Evolutionary conservation across 2,797 vertebrate genomes (phyloP).

Genomic region (Esox lucius): DNA sequence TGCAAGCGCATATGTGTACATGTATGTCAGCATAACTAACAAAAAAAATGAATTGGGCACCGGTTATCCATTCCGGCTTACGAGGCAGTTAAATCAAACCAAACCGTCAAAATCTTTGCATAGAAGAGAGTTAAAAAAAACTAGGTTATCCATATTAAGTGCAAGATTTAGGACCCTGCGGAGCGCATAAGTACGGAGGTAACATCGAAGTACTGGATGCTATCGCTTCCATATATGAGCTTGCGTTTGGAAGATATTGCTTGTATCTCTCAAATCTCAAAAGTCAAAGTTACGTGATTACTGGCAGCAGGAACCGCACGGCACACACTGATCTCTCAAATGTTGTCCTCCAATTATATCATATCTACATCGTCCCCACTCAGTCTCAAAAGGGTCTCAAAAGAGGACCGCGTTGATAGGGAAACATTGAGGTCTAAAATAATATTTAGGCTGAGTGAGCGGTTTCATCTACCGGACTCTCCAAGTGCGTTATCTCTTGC

Average conservation of each 20-base stretch:
- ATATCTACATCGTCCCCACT: conserved; percentile 21
- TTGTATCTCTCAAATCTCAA: conserved; percentile 60
- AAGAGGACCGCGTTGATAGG: conserved; percentile 25
- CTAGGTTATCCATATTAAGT: background rate
- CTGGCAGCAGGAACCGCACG: conserved; percentile 36
- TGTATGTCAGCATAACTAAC: too few species aligned
- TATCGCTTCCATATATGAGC: conserved; percentile 58
- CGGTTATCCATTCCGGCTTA: background rate
- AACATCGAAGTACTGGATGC: conserved; percentile 62
- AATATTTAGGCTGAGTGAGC: conserved; percentile 57
- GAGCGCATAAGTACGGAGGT: conserved; percentile 69
- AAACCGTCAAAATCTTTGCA: background rate
- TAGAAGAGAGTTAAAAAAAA: conserved; percentile 1
- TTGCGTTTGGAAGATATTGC: conserved; percentile 72
- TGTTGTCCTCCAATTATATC: background rate
- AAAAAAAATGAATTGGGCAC: too few species aligned
- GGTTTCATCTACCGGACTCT: conserved; percentile 65
- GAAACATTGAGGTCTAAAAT: conserved; percentile 38
- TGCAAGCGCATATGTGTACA: background rate
- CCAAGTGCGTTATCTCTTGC: conserved; percentile 70
- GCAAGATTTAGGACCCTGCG: conserved; percentile 78
- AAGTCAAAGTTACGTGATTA: conserved; percentile 31
- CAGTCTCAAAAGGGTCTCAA: conserved; percentile 10
- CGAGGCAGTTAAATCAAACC: background rate
- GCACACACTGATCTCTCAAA: conserved; percentile 24